Evolutionary conservation across 1,140 invertebrate genomes (phyloP).

Genomic region (Drosophila pectinifera): DNA sequence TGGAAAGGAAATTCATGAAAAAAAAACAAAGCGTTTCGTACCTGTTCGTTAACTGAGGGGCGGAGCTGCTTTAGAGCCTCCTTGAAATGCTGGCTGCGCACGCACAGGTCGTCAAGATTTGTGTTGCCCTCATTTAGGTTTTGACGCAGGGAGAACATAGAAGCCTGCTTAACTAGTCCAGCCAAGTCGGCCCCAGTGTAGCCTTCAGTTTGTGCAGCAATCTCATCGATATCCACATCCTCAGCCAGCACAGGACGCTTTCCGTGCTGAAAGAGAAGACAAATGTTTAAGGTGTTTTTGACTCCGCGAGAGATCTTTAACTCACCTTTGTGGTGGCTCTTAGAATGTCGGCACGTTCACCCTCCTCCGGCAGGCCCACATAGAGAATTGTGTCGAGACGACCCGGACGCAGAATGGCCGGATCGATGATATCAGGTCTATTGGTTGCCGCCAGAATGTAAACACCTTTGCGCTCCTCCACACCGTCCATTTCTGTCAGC

Average conservation of each 20-base stretch:
- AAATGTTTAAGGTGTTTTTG: not conserved
- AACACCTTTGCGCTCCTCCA: slow-evolving; percentile 94
- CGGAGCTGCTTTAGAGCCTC: slow-evolving; percentile 70
- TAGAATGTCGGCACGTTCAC: slow-evolving; percentile 95
- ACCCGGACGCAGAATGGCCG: slow-evolving; percentile 97
- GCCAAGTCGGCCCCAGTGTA: slow-evolving; percentile 97
- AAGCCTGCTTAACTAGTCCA: slow-evolving; percentile 93
- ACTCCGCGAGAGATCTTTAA: rapidly evolving
- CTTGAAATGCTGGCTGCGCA: slow-evolving; percentile 70
- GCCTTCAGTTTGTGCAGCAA: slow-evolving; percentile 90
- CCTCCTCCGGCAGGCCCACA: slow-evolving; percentile 93
- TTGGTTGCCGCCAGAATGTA: slow-evolving; percentile 98
- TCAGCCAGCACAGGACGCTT: slow-evolving; percentile 90
- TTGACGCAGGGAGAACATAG: slow-evolving; percentile 90
- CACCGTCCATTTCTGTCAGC: slow-evolving; percentile 99
- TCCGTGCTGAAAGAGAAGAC: slow-evolving; percentile 87
- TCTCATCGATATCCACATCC: slow-evolving; percentile 91
- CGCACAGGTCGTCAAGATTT: slow-evolving; percentile 60
- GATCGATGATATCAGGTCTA: slow-evolving; percentile 98
- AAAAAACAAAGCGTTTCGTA: not conserved
- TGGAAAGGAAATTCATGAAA: too few species aligned
- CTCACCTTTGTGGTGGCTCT: slow-evolving; percentile 94
- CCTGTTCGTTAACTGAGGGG: slow-evolving; percentile 78
- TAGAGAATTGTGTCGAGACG: slow-evolving; percentile 97
- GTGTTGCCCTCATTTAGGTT: slow-evolving; percentile 85